Evolutionary conservation across 2,797 vertebrate genomes (phyloP).

Genomic region (Anas flavirostris): DNA sequence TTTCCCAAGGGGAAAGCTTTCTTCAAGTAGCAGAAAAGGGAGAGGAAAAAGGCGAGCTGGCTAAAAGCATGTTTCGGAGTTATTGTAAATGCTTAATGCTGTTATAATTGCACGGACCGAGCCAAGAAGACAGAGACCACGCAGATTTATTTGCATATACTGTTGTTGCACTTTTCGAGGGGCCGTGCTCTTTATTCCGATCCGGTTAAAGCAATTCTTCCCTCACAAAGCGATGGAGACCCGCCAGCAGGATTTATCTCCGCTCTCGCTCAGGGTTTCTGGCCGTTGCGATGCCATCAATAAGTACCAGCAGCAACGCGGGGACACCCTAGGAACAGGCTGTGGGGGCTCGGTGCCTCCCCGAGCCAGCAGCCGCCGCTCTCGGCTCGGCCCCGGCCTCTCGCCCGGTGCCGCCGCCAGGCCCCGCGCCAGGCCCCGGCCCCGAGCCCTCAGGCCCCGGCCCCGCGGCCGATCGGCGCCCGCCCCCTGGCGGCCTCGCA

Average conservation of each 20-base stretch:
- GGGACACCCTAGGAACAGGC: neutral
- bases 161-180: neutral
- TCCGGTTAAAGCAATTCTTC: constrained; percentile 8
- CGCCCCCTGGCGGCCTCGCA: too few species aligned
- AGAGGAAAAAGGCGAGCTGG: neutral
- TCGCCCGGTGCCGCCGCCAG: too few species aligned
- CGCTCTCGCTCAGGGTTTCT: neutral
- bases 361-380: neutral
- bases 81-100: constrained; percentile 27
- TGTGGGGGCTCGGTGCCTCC: neutral
- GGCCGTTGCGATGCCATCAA: neutral
- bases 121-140: constrained; percentile 19
- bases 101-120: neutral
- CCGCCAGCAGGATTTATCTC: constrained; percentile 42
- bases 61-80: constrained; percentile 25
- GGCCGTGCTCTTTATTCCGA: constrained; percentile 37
- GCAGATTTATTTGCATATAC: constrained; percentile 44
- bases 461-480: too few species aligned
- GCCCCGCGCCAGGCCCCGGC: too few species aligned
- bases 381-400: neutral
- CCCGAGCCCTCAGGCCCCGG: too few species aligned
- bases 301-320: neutral
- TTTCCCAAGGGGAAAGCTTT: constrained; percentile 21
- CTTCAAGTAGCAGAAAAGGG: constrained; percentile 10
- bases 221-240: constrained; percentile 45